Evolutionary conservation across 2,797 vertebrate species (phyloP), one percentile per base, ranked within the genome.

Genomic region (Spheniscus humboldti): DNA sequence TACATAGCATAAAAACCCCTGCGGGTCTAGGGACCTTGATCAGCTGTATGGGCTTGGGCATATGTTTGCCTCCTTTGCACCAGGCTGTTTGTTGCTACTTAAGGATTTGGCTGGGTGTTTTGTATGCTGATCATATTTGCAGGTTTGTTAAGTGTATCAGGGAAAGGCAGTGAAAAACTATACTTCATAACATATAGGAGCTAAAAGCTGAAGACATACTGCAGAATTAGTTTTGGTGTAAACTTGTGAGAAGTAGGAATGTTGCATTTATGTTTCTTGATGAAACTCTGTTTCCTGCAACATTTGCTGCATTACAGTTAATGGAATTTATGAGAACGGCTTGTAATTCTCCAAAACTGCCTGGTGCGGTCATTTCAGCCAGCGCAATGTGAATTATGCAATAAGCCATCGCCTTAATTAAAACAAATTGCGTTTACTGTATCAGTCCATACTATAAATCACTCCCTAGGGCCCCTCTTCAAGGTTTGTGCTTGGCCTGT

Each of bases 391-490:
- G 97, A 97, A 97, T 98, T 98, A 98, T 98, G 97, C 97, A 98
- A 98, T 97, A 98, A 97, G 74, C 96, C 93, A 97, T 98, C 63
- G 76, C 95, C 96, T 97, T 98, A 98, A 98, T 98, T 98, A 98
- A 98, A 98, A 98, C 95, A 98, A 98, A 98, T 97, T 95, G 94
- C 96, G 4, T 98, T 97, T 97, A 96, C 96, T 94, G 95, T 96
- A 97, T 97, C 97, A 94, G 96, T 95, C 94, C n/a, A 0, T 74
- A 83, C 64, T 91, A 96, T 97, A 97, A 98, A 98, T 97, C 92
- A 97, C 94, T 96, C 97, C 97, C 97, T 91, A 85, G 96, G 92
- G 96, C 76, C 94, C 66, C 56, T 97, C 90, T 96, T 89, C 92
- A 93, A 97, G 94, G 96, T 97, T 97, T 96, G 83, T 2, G 50